Base-by-base conservation (phyloP, 2,113 vertebrate genomes). In the Dendropsophus ebraccatus region DNA sequence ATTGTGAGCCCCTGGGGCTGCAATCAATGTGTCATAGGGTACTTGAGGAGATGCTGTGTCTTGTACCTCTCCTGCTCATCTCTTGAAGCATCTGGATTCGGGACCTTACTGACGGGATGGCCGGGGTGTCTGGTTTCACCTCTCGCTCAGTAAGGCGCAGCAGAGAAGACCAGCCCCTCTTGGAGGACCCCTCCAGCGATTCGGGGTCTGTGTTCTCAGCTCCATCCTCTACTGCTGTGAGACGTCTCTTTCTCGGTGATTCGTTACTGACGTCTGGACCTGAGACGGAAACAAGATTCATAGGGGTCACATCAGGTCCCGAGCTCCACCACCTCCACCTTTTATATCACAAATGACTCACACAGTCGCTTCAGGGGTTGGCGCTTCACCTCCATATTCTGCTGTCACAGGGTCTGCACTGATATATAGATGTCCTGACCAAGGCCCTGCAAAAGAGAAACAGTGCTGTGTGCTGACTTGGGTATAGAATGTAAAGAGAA, bases 91-190 rank as follows among this genome's bases (percentile, higher is more conserved):
- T 87, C 17, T 80, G 84, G 41, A 88, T 85, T 11, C 87, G 75
- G 9, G 84, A 87, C 28, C 82, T 80, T 7, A 88, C 81, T 21
- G 87, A 88, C 1, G 62, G 73, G 37, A 88, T 83, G n/a, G 77
- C 81, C 0, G 87, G 87, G 30, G 87, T 88, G n/a, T 88, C 87
- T 19, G 87, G 87, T 30, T 88, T 88, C 13, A 88, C 79, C 50
- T 83, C 87, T 4, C 65, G 74, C 37, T 88, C 84, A 2, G 76
- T 50, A 28, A 23, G 4, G 6, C 87, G 74, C 35, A 87, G 70
- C 4, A 81, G 37, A 19, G 77, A 32, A 32, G 77, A n/a, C 76
- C 62, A 72, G 10, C n/a, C 37, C 32, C 2, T 14, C 19, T n/a
- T 72, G 50, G 77, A 49, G 4, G 16, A 21, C 12, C 7, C 41